Evolutionary conservation across 2,113 vertebrate species (phyloP), one percentile per base, ranked within the genome.

Genomic region (Mobula hypostoma): DNA sequence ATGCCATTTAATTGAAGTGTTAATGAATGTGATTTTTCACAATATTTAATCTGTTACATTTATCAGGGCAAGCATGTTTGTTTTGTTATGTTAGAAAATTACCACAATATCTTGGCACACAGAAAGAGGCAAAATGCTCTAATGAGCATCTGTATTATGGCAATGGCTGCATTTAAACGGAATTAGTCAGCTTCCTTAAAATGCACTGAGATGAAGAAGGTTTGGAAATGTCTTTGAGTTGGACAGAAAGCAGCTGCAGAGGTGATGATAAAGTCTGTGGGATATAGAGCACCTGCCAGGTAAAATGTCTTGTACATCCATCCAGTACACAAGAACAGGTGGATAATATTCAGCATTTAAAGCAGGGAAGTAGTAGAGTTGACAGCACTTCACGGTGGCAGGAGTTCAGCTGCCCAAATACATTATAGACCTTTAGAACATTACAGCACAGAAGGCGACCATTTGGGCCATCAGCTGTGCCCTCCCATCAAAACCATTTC

Each of bases 1-100:
- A 66, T 68, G 29, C 2, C 61, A n/a, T 19, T n/a, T 90, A 61
- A 90, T 90, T 90, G 63, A 90, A 66, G 58, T 90, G 15, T 32
- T 90, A 66, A 90, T 66, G 29, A 63, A 66, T 66, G 85, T 66
- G 29, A 66, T 32, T 66, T 66, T 68, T 90, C 85, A 36, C 61
- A 90, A 63, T 88, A 66, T 88, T 66, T 88, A 88, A 66, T 90
- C 85, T 66, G 85, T 17, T 15, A 66, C 61, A 32, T 90, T 68
- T 90, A 61, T 66, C 61, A 63, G 56, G 58, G 56, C 24, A 87
- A 87, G 58, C 27, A 66, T 88, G 14, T 66, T 90, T 90, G 85
- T 90, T 90, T 90, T 63, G 58, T 88, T 29, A 27, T 66, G 29
- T 66, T 66, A 90, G 85, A 32, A 88, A 88, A 88, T 88, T 88